Base-by-base conservation (phyloP, 1,140 invertebrate genomes). In the Pseudachorutes palmiensis region DNA sequence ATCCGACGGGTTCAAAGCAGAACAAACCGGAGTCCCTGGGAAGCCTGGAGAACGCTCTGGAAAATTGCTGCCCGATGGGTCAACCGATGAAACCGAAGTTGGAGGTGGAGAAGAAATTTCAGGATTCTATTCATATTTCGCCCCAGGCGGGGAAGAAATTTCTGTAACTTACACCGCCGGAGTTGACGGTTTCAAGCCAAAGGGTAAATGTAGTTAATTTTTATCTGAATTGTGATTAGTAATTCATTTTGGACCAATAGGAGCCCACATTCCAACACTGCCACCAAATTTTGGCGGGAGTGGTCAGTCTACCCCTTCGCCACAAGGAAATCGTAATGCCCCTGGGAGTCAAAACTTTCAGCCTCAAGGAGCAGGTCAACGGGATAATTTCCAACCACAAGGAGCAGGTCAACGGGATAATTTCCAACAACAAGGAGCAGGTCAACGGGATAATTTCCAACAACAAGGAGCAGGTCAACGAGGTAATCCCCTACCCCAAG, bases 21-120 rank as follows among this genome's bases (percentile, higher is more conserved):
- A 58, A 22, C 55, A 58, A 58, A 58, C 55, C 5, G 55, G 55
- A 9, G n/a, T 24, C 5, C 55, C 55, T 9, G 55, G 55, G 28
- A 29, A 22, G 55, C n/a, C n/a, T n/a, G 55, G 55, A 22, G 5
- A 5, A 22, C n/a, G 55, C 55, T 5, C 5, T 9, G 28, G 55
- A 29, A 24, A 22, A 22, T 9, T 5, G 5, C 22, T 58, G 12
- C n/a, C n/a, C n/a, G n/a, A n/a, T n/a, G n/a, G n/a, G n/a, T n/a
- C n/a, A n/a, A n/a, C n/a, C n/a, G 24, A 58, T 22, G 55, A 22
- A 22, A 12, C 55, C 5, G n/a, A 22, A 5, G 55, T 12, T 12
- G 55, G 24, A 5, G 55, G 5, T 24, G 55, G 55, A 58, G 55
- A 58, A 58, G 55, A 24, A 29, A 22, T 58, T 5, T 12, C 5